These are phyloP conservation scores for Syngnathus floridae DNA, from an alignment of 2,113 vertebrate species.

Conservation along the genomic window DNA sequence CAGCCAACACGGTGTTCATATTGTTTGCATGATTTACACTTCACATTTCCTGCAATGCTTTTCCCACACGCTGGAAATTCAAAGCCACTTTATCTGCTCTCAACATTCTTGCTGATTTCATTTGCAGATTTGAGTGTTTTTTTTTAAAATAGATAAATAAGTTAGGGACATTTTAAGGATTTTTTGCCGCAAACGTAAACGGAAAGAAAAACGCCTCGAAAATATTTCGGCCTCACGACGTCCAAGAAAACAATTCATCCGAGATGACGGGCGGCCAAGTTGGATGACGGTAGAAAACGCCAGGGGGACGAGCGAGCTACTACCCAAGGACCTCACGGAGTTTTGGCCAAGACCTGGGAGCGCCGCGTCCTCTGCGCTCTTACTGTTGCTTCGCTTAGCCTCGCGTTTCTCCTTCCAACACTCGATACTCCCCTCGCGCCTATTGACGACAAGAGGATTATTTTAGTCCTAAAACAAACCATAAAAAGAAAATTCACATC, in stretches of 20 bases:
- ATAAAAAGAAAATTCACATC: slow-evolving; percentile 29
- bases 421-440: slow-evolving; percentile 36
- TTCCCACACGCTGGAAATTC: slow-evolving; percentile 46
- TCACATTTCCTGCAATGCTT: slow-evolving; percentile 43
- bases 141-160: neutral
- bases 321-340: neutral
- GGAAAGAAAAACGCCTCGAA: slow-evolving; percentile 10
- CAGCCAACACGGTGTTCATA: slow-evolving; percentile 13
- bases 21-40: slow-evolving; percentile 51
- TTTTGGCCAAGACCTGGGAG: slow-evolving; percentile 25
- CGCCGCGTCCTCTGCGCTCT: slow-evolving; percentile 20
- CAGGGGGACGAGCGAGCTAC: slow-evolving; percentile 6
- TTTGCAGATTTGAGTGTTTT: slow-evolving; percentile 25
- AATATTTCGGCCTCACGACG: slow-evolving; percentile 9
- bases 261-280: slow-evolving; percentile 8
- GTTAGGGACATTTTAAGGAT: slow-evolving; percentile 12
- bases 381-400: slow-evolving; percentile 32
- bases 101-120: slow-evolving; percentile 36
- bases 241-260: slow-evolving; percentile 13
- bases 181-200: slow-evolving; percentile 4
- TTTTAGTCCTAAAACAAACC: slow-evolving; percentile 29
- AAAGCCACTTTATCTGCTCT: slow-evolving; percentile 29
- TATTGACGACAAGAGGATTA: slow-evolving; percentile 20
- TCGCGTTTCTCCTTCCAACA: slow-evolving; percentile 17
- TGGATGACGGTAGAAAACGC: slow-evolving; percentile 23